Evolutionary conservation across 2,113 vertebrate species (phyloP).

Genomic region (Solea solea): DNA sequence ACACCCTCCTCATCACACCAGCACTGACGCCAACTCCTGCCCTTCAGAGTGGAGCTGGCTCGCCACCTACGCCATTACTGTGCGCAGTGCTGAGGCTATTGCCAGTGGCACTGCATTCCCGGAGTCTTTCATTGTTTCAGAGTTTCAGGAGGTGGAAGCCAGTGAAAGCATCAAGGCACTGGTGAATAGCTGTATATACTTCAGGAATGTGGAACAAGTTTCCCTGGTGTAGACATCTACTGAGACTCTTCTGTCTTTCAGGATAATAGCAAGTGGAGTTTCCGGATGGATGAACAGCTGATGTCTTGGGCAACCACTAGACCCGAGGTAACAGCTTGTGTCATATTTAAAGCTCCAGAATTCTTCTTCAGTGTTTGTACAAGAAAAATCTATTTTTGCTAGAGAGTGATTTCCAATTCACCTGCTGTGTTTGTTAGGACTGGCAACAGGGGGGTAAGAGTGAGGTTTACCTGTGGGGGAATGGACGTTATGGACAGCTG

Average conservation of each 20-base stretch:
- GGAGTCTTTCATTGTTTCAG: slow-evolving; percentile 77
- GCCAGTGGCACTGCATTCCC: slow-evolving; percentile 81
- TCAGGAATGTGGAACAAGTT: not conserved
- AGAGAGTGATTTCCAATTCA: not conserved
- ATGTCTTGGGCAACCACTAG: slow-evolving; percentile 85
- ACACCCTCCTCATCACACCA: slow-evolving; percentile 76
- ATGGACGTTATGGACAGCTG: slow-evolving; percentile 83
- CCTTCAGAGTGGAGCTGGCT: slow-evolving; percentile 84
- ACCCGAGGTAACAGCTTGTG: slow-evolving; percentile 77
- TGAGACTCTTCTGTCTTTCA: slow-evolving; percentile 52
- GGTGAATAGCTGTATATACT: slow-evolving; percentile 58
- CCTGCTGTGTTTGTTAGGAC: slow-evolving; percentile 68
- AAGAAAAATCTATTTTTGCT: not conserved
- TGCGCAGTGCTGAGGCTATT: slow-evolving; percentile 83
- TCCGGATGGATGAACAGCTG: slow-evolving; percentile 86
- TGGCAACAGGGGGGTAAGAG: slow-evolving; percentile 86
- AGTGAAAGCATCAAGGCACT: slow-evolving; percentile 67
- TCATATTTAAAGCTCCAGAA: not conserved
- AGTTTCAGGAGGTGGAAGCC: slow-evolving; percentile 66
- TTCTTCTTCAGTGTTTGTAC: no score
- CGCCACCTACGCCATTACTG: slow-evolving; percentile 76
- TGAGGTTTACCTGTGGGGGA: slow-evolving; percentile 85
- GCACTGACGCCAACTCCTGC: slow-evolving; percentile 48
- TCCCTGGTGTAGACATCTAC: not conserved
- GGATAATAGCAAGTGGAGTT: slow-evolving; percentile 87